Evolutionary conservation across 2,113 vertebrate species (phyloP).

Genomic region (Ondatra zibethicus): DNA sequence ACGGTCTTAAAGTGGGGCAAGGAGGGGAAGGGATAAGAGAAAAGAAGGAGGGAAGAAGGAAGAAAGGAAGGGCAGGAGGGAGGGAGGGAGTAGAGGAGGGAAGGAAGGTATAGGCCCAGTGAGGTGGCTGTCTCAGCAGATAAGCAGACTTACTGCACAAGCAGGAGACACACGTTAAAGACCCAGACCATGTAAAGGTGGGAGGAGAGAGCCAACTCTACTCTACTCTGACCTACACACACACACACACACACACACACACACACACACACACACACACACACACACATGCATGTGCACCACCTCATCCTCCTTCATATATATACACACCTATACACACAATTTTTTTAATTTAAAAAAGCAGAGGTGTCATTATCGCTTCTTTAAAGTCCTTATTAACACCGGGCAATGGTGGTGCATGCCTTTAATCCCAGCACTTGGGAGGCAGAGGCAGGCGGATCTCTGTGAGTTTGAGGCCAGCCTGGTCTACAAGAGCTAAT

Average conservation of each 20-base stretch:
- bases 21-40: neutral
- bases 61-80: fast-evolving
- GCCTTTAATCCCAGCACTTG: too few relatives aligned
- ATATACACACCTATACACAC: neutral
- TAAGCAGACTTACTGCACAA: neutral
- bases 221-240: neutral
- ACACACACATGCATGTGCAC: too few relatives aligned
- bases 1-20: constrained; percentile 4
- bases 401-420: too few relatives aligned
- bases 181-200: neutral
- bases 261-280: neutral
- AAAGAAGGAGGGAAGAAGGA: fast-evolving
- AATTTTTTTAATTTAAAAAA: neutral
- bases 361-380: constrained; percentile 23
- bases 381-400: neutral
- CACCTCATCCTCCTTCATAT: neutral
- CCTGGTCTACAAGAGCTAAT: too few relatives aligned
- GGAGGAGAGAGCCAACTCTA: neutral
- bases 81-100: too few relatives aligned
- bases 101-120: neutral
- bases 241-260: neutral
- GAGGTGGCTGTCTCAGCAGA: neutral
- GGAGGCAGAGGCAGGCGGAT: too few relatives aligned
- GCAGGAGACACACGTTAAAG: neutral
- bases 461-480: too few relatives aligned